Conservation (phyloP, 2,797 vertebrate species). For the Xiphophorus birchmanni region DNA sequence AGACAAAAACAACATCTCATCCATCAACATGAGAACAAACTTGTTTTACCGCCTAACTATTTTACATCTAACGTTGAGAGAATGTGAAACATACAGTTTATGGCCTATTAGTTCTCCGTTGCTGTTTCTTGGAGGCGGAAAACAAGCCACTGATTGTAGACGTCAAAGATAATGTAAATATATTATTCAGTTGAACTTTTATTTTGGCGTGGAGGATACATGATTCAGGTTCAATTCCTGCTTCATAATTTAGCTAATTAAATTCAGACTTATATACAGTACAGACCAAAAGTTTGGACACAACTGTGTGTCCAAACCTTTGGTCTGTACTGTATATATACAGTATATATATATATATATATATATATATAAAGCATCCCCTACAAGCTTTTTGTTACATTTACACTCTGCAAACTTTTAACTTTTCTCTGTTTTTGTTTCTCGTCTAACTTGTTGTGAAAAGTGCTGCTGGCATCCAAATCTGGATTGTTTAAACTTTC, state of each 20-base stretch:
- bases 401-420: not conserved
- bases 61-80: conserved; percentile 5
- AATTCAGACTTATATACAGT: too few relatives aligned
- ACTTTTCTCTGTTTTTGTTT: not conserved
- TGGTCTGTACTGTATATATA: too few relatives aligned
- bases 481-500: not conserved
- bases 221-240: not conserved
- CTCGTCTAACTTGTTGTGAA: too few relatives aligned
- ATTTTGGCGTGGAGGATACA: not conserved
- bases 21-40: conserved; percentile 49
- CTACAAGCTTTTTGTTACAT: not conserved
- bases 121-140: not conserved
- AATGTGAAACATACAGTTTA: not conserved
- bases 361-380: not conserved
- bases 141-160: not conserved
- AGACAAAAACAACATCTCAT: conserved; percentile 67
- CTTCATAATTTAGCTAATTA: not conserved
- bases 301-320: too few relatives aligned
- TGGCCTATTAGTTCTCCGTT: conserved; percentile 8
- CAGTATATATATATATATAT: too few relatives aligned
- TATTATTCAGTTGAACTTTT: not conserved
- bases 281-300: too few relatives aligned
- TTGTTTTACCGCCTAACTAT: conserved; percentile 21
- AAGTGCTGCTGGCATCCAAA: not conserved
- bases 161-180: not conserved